Evolutionary conservation across 1,140 invertebrate species (phyloP), one percentile per base, ranked within the genome.

Genomic region (Meloidogyne floridensis): DNA sequence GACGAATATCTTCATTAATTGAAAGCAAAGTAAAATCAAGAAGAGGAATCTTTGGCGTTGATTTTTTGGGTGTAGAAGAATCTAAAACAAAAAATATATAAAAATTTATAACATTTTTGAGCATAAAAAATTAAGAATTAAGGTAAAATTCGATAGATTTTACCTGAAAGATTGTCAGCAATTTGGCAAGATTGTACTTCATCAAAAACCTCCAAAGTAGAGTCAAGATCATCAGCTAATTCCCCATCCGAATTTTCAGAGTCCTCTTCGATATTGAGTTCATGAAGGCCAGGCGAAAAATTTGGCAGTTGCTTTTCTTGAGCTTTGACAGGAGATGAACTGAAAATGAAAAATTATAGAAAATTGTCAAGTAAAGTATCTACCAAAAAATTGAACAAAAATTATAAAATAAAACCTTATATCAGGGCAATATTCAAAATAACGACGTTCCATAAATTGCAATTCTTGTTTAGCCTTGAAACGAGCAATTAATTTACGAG

Each of bases 1-100:
- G 59, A 13, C n/a, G 10, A 8, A 65, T 4, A 65, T 65, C 59
- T 7, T 65, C 59, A n/a, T 65, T 65, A 65, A 65, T 65, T 13
- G 59, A 65, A 65, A 65, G 59, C n/a, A 65, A 65, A n/a, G 59
- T 65, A 65, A 65, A 65, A 18, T 65, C 59, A 6, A 65, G 59
- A 65, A 65, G 59, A n/a, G 59, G 59, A n/a, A 65, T 15, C 0
- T 65, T 65, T n/a, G 59, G 59, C 15, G n/a, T 65, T 65, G n/a
- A n/a, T 65, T 65, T 65, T n/a, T 65, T 65, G 15, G 59, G 59
- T n/a, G 59, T 65, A 4, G 59, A 65, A 18, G n/a, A 2, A 65
- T 65, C 59, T 65, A 65, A 65, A 65, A 7, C 11, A 15, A 15
- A 15, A 15, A 59, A 59, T 59, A 59, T 56, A 3, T 9, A 11